A percentile compares a stretch with the other conserved stretches of the same genome.
These are phyloP conservation scores for Epinephelus malabaricus DNA, from an alignment of 2,797 vertebrate genomes.

Conservation along the genomic window DNA sequence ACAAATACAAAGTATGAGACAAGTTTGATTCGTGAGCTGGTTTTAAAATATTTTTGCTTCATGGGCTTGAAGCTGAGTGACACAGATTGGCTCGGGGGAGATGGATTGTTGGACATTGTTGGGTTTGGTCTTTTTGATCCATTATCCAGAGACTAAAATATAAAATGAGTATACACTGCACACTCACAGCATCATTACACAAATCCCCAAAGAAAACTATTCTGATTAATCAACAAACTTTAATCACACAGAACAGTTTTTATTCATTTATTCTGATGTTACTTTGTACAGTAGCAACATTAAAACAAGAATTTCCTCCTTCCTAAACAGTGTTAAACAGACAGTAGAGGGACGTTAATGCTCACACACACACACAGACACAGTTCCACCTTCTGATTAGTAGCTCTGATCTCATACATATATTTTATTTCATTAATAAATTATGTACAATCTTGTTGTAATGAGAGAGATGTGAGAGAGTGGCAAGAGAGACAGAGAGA, in stretches of 20 bases:
- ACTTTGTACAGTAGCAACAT: constrained; percentile 74
- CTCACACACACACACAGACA: constrained; percentile 48
- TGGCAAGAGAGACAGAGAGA: constrained; percentile 48
- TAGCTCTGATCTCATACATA: constrained; percentile 49
- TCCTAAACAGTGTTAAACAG: constrained; percentile 31
- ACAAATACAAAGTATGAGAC: too few relatives aligned
- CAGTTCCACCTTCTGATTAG: constrained; percentile 43
- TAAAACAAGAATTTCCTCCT: constrained; percentile 50
- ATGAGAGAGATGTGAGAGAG: constrained; percentile 47
- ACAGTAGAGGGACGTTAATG: constrained; percentile 17
- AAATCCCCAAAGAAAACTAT: background rate
- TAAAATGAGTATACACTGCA: background rate
- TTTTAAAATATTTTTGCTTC: too few relatives aligned
- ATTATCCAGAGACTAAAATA: background rate
- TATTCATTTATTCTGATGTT: constrained; percentile 60
- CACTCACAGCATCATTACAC: background rate
- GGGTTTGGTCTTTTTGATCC: background rate
- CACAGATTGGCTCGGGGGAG: too few relatives aligned
- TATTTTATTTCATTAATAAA: constrained; percentile 72
- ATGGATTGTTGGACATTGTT: too few relatives aligned
- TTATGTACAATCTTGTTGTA: constrained; percentile 74
- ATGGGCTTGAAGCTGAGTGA: too few relatives aligned
- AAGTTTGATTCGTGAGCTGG: too few relatives aligned
- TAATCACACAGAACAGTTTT: constrained; percentile 68
- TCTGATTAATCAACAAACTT: constrained; percentile 15